phyloP scores from a whole-genome alignment of 2,113 vertebrate genomes.

The Hiodon tergisus region DNA sequence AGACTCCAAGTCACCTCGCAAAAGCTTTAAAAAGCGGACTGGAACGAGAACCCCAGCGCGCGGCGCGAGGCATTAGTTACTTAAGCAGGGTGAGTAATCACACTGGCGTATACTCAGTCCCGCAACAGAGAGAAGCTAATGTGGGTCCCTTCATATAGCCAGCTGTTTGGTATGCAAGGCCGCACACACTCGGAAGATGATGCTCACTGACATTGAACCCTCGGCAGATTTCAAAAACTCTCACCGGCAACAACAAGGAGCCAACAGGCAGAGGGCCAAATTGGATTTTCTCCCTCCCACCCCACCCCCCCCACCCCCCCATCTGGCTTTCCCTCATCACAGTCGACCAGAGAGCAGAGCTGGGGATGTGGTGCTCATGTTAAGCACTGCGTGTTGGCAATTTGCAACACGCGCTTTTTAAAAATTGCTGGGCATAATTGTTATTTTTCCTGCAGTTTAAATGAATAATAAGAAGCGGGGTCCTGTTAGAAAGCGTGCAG shows the following conservation, averaged over 20 bases:
- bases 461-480: not conserved
- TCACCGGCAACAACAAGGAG: not conserved
- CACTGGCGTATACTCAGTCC: slow-evolving; percentile 5
- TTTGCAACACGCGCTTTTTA: not conserved
- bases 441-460: not conserved
- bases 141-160: not conserved
- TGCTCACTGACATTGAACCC: slow-evolving; percentile 15
- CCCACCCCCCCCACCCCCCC: not conserved
- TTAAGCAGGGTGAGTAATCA: slow-evolving; percentile 18
- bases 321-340: slow-evolving; percentile 7
- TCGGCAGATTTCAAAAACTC: slow-evolving; percentile 19
- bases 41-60: no score
- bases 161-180: slow-evolving; percentile 6
- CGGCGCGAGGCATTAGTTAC: not conserved
- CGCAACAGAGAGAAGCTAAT: not conserved
- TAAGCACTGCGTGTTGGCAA: not conserved
- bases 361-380: not conserved
- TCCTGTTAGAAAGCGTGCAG: not conserved
- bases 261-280: slow-evolving; percentile 6
- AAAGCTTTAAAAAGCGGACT: no score
- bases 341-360: not conserved
- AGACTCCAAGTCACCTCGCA: no score
- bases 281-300: not conserved
- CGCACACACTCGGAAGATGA: not conserved
- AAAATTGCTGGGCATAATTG: not conserved